These are phyloP conservation scores for Agrochola litura DNA, from an alignment of 2,888 invertebrate species.

Conservation along the genomic window DNA sequence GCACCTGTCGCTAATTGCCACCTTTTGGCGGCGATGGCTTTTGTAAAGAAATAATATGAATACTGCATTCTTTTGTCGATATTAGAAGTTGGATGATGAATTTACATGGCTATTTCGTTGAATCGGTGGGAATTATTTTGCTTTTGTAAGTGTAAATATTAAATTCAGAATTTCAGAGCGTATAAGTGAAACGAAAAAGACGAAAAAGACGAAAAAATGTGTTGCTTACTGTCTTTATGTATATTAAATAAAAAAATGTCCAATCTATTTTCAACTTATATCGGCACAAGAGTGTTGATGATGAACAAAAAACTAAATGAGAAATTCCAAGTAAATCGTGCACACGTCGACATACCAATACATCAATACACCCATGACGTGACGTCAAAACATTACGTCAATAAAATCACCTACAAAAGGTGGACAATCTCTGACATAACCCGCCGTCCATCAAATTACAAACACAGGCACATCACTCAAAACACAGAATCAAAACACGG, in stretches of 20 bases:
- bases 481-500: slow-evolving; percentile 64
- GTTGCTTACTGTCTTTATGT: background rate
- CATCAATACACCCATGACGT: slow-evolving; percentile 4
- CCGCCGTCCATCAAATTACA: slow-evolving; percentile 64
- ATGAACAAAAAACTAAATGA: background rate
- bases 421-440: slow-evolving; percentile 65
- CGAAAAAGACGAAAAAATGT: background rate
- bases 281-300: background rate
- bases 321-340: background rate
- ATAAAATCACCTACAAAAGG: slow-evolving; percentile 38
- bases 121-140: slow-evolving; percentile 42
- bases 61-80: slow-evolving; percentile 49
- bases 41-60: slow-evolving; percentile 78
- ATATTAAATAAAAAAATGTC: background rate
- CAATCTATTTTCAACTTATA: background rate
- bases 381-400: slow-evolving; percentile 48
- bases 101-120: slow-evolving; percentile 51
- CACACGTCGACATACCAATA: background rate
- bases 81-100: slow-evolving; percentile 36
- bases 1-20: slow-evolving; percentile 90
- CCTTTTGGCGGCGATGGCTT: slow-evolving; percentile 86
- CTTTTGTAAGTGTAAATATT: background rate
- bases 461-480: slow-evolving; percentile 66
- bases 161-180: background rate
- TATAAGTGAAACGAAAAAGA: background rate